A percentile compares a stretch with the other conserved stretches of the same genome.
Conservation (phyloP, 2,797 vertebrate species). For the Pseudochirops corinnae region DNA sequence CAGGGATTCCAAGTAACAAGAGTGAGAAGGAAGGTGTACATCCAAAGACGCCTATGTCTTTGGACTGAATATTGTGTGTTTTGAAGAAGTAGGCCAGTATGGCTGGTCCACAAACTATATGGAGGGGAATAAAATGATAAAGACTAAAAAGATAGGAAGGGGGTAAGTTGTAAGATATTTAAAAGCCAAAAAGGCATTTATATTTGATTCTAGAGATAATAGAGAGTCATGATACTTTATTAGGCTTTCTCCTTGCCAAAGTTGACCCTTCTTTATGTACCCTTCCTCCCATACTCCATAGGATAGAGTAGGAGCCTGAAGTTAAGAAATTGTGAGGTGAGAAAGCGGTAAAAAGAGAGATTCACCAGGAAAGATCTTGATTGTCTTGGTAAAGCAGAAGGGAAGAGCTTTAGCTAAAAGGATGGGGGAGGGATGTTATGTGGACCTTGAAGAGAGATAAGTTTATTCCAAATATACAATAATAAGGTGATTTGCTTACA, state of each 20-base stretch:
- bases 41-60: too few species aligned
- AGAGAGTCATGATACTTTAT: neutral
- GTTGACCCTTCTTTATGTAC: neutral
- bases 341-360: neutral
- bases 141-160: neutral
- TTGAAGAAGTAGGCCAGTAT: neutral
- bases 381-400: neutral
- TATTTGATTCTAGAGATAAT: neutral
- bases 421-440: neutral
- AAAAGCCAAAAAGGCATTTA: neutral
- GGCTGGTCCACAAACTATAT: neutral
- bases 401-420: neutral
- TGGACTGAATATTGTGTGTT: neutral
- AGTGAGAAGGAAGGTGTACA: neutral
- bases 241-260: neutral
- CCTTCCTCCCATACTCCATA: neutral
- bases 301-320: neutral
- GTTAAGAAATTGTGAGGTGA: neutral
- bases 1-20: neutral
- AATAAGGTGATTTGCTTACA: neutral
- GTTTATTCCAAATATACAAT: neutral
- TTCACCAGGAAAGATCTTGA: neutral
- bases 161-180: neutral
- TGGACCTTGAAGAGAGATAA: neutral
- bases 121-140: neutral